Percentiles rank a stretch among this genome's conserved stretches.
Evolutionary conservation across 2,113 vertebrate species (phyloP).

Genomic region (Capra hircus): DNA sequence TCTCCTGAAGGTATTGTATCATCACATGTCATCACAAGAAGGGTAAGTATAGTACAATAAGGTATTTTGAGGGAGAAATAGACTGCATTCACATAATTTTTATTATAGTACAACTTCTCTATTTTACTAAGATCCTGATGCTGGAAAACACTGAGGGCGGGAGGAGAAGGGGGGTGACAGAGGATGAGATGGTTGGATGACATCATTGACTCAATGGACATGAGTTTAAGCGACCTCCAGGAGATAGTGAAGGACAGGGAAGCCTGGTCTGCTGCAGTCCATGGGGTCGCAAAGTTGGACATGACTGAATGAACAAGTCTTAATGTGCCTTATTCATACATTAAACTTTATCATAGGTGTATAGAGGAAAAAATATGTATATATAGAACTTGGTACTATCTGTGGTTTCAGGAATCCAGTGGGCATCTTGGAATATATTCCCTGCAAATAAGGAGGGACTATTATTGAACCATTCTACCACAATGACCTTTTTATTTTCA

Average conservation of each 20-base stretch:
- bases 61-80: not conserved
- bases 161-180: not conserved
- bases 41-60: not conserved
- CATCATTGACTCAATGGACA: not conserved
- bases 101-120: not conserved
- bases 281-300: accelerated
- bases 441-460: not conserved
- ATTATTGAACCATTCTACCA: not conserved
- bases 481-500: not conserved
- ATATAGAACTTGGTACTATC: not conserved
- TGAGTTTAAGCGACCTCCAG: not conserved
- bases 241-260: not conserved
- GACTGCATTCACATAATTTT: not conserved
- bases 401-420: not conserved
- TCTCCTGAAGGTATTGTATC: not conserved
- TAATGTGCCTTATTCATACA: not conserved
- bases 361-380: not conserved
- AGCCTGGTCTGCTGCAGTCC: not conserved
- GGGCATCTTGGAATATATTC: not conserved
- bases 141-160: not conserved
- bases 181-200: not conserved
- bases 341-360: not conserved
- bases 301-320: not conserved
- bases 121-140: not conserved
- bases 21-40: not conserved